Conservation (phyloP, 1,140 invertebrate species). For the Ctenoplectra terminalis region DNA sequence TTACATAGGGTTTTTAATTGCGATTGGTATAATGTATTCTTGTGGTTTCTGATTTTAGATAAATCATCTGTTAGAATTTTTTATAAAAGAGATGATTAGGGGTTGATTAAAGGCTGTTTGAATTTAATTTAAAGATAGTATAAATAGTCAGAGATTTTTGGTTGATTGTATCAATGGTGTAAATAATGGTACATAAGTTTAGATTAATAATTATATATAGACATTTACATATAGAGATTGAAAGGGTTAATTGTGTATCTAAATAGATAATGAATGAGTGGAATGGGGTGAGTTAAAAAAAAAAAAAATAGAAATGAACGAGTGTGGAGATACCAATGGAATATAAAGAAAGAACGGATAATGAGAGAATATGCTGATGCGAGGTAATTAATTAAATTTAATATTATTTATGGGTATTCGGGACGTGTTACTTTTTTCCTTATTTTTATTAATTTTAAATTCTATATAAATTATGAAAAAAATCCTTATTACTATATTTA, state of each 20-base stretch:
- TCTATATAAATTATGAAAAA: neutral
- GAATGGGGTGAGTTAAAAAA: neutral
- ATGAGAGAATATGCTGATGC: neutral
- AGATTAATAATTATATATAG: no score
- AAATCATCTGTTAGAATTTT: neutral
- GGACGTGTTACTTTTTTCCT: neutral
- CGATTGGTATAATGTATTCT: no score
- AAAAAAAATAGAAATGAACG: neutral
- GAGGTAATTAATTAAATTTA: constrained; percentile 13
- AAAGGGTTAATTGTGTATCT: constrained; percentile 8
- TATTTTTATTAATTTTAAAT: neutral
- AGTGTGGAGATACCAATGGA: neutral
- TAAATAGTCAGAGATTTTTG: no score
- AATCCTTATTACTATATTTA: neutral
- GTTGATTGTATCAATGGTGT: no score
- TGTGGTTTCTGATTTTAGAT: neutral
- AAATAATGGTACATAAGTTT: no score
- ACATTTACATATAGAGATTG: neutral
- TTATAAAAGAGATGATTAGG: no score
- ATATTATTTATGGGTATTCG: neutral
- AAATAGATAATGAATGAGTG: neutral
- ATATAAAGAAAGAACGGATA: constrained; percentile 4
- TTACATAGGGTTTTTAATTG: no score
- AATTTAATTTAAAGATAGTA: no score
- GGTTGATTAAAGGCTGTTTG: no score